Evolutionary conservation across 2,113 vertebrate species (phyloP).

Genomic region (Calonectris borealis): DNA sequence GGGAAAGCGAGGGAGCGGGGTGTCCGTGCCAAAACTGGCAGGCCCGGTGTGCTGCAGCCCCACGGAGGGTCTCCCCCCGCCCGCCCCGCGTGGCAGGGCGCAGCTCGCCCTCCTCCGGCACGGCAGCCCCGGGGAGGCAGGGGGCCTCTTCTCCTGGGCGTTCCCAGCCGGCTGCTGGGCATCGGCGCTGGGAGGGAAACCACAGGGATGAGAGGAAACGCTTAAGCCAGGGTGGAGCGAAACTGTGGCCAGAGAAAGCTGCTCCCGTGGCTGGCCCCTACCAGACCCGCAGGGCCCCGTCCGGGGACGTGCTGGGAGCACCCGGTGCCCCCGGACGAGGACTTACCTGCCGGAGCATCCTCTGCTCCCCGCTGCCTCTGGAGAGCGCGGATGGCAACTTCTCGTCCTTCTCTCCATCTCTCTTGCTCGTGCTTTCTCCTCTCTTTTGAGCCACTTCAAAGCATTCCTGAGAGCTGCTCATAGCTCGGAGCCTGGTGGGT

Average conservation of each 20-base stretch:
- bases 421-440: neutral
- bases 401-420: neutral
- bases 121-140: neutral
- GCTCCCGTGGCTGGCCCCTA: neutral
- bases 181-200: neutral
- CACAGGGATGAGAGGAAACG: neutral
- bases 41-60: neutral
- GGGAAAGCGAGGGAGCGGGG: accelerated
- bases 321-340: accelerated
- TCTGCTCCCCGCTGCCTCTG: accelerated
- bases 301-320: neutral
- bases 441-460: conserved; percentile 38
- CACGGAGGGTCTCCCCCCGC: accelerated
- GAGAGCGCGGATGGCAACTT: accelerated
- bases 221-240: conserved; percentile 6
- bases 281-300: accelerated
- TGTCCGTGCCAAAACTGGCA: neutral
- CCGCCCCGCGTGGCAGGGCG: accelerated
- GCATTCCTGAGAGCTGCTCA: conserved; percentile 28
- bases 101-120: neutral
- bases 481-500: neutral
- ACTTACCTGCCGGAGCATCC: neutral
- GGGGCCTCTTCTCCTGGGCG: neutral
- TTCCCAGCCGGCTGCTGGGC: neutral
- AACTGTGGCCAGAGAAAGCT: neutral